phyloP scores from a whole-genome alignment of 2,113 vertebrate species.

The Lipophrys pholis region DNA sequence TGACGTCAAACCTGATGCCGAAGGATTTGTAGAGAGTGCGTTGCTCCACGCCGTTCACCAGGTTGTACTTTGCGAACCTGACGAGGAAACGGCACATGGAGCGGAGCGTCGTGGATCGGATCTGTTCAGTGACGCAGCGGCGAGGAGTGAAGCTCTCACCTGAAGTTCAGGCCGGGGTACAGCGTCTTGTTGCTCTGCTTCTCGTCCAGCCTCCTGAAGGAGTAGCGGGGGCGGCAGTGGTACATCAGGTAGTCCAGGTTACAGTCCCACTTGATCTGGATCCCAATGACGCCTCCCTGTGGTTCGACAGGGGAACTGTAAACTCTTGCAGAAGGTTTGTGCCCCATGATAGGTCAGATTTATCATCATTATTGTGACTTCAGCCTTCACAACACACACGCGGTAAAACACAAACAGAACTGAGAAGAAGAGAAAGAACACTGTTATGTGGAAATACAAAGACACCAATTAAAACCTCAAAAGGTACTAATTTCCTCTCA shows the following conservation, averaged over 20 bases:
- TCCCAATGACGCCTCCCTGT: constrained; percentile 90
- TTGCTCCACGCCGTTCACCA: constrained; percentile 75
- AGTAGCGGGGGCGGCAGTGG: constrained; percentile 83
- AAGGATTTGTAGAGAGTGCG: constrained; percentile 88
- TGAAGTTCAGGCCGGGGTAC: constrained; percentile 88
- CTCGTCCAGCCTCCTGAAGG: constrained; percentile 86
- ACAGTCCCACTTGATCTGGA: constrained; percentile 91
- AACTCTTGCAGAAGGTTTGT: not conserved
- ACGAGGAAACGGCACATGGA: not conserved
- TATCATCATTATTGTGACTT: no score
- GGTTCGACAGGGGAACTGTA: constrained; percentile 1
- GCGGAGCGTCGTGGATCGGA: not conserved
- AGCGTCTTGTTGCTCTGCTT: constrained; percentile 82
- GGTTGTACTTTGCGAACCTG: constrained; percentile 87
- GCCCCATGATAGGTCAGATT: no score
- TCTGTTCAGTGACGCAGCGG: not conserved
- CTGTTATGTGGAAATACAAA: no score
- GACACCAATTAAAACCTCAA: no score
- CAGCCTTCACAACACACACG: no score
- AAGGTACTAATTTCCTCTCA: no score
- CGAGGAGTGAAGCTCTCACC: constrained; percentile 65
- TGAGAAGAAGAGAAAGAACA: no score
- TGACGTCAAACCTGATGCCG: constrained; percentile 89
- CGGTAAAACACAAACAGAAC: no score
- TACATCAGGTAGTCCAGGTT: constrained; percentile 83